Evolutionary conservation across 2,888 invertebrate species (phyloP), one percentile per base, ranked within the genome.

Genomic region (Notodonta dromedarius): DNA sequence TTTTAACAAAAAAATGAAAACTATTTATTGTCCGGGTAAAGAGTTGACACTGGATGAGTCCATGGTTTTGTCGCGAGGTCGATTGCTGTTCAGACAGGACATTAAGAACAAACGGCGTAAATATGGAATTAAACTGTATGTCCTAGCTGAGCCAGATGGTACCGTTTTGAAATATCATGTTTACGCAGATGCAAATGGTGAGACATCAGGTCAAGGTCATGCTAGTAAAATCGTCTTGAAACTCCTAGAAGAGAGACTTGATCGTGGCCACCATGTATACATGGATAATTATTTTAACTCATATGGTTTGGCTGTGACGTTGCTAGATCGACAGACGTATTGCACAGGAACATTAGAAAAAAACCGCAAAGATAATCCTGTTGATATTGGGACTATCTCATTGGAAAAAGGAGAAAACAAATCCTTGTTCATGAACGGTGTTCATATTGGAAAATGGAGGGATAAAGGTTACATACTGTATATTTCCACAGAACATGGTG

Each of bases 291-390:
- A 72, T 55, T 83, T 80, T 57, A 85, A 77, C 48, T 77, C 73
- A 4, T 76, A 73, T 62, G 63, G 57, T 50, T 69, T 85, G 57
- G 80, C 82, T 52, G 67, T 70, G 35, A 70, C 75, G 63, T 71
- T 85, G 42, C 32, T 82, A 59, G 67, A 77, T 63, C 73, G 74
- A 54, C 62, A 80, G 54, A 85, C 84, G 9, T 84, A 86, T 63
- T 82, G 80, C 63, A 87, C 86, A n/a, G 87, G 86, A 16, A 84
- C 79, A 1, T 66, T 88, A 35, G 75, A 71, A 9, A 73, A 78
- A 61, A 73, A 76, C 32, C 46, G 66, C 2, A 77, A 73, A 68
- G 73, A 61, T 61, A 78, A 78, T 74, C 78, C 78, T 7, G 48
- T 60, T 2, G 72, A 69, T 13, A 11, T 76, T 24, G 64, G 12